phyloP scores from a whole-genome alignment of 2,797 vertebrate genomes.

The Spinus pinus region DNA sequence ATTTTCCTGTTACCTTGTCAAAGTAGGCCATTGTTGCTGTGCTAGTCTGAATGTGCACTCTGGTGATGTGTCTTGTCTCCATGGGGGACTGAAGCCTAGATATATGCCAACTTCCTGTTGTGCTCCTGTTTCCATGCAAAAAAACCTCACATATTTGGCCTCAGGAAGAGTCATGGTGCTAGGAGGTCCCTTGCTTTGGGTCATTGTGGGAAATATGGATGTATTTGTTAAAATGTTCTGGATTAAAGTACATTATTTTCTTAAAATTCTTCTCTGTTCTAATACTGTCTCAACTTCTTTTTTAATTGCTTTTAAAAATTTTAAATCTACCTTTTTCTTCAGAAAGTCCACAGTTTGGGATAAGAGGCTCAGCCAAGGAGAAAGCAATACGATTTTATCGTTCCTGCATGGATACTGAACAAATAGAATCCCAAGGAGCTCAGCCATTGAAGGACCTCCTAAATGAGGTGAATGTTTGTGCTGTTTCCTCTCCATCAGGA shows the following conservation, averaged over 20 bases:
- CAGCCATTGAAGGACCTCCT: constrained; percentile 82
- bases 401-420: constrained; percentile 84
- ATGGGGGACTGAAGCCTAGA: neutral
- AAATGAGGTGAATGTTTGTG: constrained; percentile 77
- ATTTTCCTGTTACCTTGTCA: neutral
- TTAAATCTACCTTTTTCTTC: neutral
- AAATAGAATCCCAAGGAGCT: constrained; percentile 77
- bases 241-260: neutral
- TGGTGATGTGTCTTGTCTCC: neutral
- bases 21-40: neutral
- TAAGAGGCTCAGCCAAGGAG: constrained; percentile 73
- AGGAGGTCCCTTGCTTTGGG: neutral
- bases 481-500: neutral
- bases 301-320: neutral
- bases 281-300: neutral
- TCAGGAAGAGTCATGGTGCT: neutral
- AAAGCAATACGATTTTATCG: constrained; percentile 85
- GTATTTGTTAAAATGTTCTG: neutral
- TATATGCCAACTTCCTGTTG: neutral
- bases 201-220: neutral
- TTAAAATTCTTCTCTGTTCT: neutral
- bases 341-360: constrained; percentile 49
- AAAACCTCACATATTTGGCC: neutral
- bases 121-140: neutral
- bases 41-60: neutral